Percentiles rank a stretch among this genome's conserved stretches.
These are phyloP conservation scores for Pholis gunnellus DNA, from an alignment of 2,113 vertebrate genomes.

Conservation along the genomic window DNA sequence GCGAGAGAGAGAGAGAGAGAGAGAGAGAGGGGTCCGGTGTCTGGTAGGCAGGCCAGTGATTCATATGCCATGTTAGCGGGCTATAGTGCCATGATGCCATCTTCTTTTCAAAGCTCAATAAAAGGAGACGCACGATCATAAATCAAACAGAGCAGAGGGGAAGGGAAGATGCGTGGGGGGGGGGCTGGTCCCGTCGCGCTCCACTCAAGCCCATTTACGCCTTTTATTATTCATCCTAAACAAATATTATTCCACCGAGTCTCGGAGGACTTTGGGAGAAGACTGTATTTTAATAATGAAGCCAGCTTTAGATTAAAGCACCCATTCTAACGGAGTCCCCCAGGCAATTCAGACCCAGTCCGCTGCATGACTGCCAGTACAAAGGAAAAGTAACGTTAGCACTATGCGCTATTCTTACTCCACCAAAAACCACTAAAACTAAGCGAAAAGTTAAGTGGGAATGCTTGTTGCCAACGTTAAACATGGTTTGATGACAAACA, in stretches of 20 bases:
- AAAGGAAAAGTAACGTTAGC: conserved; percentile 47
- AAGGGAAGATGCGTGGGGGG: conserved; percentile 58
- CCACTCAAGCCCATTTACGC: conserved; percentile 70
- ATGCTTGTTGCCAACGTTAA: conserved; percentile 44
- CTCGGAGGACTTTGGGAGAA: conserved; percentile 69
- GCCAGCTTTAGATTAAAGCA: conserved; percentile 67
- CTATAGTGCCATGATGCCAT: conserved; percentile 76
- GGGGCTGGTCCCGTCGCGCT: conserved; percentile 58
- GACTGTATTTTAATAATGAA: conserved; percentile 78
- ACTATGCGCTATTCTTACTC: conserved; percentile 23
- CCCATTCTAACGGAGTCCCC: conserved; percentile 55
- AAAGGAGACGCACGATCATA: conserved; percentile 73
- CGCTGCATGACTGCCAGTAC: conserved; percentile 50
- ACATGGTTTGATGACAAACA: conserved; percentile 4
- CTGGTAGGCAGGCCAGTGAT: conserved; percentile 63
- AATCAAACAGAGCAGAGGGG: conserved; percentile 71
- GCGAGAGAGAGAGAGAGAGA: not conserved
- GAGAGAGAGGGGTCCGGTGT: not conserved
- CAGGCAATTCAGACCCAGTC: conserved; percentile 58
- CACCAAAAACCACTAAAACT: conserved; percentile 21
- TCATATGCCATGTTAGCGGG: conserved; percentile 76
- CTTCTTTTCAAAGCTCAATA: conserved; percentile 81
- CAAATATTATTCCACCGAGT: conserved; percentile 77
- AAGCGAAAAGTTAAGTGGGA: conserved; percentile 51
- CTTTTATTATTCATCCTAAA: conserved; percentile 79